phyloP scores from a whole-genome alignment of 2,797 vertebrate species.

The Simalia tracyae region DNA sequence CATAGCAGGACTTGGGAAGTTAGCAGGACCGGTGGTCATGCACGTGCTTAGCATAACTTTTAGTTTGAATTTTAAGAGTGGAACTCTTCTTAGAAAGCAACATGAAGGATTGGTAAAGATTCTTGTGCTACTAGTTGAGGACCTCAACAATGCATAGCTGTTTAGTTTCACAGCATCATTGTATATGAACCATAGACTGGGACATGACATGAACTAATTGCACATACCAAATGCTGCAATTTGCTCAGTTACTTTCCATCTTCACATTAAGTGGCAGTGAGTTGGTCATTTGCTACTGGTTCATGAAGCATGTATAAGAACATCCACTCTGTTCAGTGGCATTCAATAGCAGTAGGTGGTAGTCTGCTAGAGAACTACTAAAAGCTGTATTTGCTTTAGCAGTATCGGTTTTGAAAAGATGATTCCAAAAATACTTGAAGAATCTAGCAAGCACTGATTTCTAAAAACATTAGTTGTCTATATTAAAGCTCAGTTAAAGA shows the following conservation, averaged over 20 bases:
- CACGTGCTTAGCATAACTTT: not conserved
- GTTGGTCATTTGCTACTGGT: not conserved
- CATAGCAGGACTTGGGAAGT: not conserved
- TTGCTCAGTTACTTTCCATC: not conserved
- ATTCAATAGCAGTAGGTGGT: not conserved
- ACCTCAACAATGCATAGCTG: not conserved
- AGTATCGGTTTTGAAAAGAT: not conserved
- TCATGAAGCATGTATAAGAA: too few species aligned
- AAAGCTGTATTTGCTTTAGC: not conserved
- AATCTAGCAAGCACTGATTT: conserved; percentile 1
- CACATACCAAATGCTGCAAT: not conserved
- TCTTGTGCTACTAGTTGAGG: not conserved
- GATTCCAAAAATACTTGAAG: conserved; percentile 24
- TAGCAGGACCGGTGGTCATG: not conserved
- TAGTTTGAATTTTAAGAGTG: not conserved
- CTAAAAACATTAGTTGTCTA: not conserved
- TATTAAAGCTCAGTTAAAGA: conserved; percentile 15
- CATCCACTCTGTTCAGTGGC: not conserved
- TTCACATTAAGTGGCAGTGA: not conserved
- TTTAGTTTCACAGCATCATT: not conserved
- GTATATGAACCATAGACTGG: not conserved
- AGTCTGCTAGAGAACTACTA: not conserved
- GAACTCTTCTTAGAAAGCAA: not conserved
- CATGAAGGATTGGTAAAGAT: not conserved
- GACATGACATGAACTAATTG: not conserved